Conservation (phyloP, 2,113 vertebrate genomes). For the Cololabis saira region DNA sequence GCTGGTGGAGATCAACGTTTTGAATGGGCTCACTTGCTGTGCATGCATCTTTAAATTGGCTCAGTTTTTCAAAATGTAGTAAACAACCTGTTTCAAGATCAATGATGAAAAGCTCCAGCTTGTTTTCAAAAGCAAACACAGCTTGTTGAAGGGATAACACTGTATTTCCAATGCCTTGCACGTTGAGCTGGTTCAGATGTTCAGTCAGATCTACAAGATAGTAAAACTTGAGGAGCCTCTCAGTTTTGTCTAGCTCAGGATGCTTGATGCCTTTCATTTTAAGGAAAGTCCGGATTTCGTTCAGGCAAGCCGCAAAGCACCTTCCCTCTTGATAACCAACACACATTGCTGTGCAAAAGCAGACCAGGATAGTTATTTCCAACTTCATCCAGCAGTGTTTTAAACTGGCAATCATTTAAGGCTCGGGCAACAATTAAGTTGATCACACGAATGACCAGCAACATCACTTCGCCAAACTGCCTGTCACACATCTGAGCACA, state of each 20-base stretch:
- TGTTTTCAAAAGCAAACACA: too few species aligned
- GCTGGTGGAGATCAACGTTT: slow-evolving; percentile 57
- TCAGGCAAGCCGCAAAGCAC: slow-evolving; percentile 51
- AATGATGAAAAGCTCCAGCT: too few species aligned
- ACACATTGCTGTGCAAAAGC: slow-evolving; percentile 63
- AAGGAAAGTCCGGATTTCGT: slow-evolving; percentile 56
- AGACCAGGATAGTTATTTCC: slow-evolving; percentile 55
- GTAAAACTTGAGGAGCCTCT: slow-evolving; percentile 66
- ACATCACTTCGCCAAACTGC: slow-evolving; percentile 54
- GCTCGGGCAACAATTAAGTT: too few species aligned
- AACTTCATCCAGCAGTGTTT: too few species aligned
- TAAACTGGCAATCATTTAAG: too few species aligned
- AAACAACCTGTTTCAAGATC: too few species aligned
- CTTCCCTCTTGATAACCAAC: slow-evolving; percentile 50
- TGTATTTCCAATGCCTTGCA: too few species aligned
- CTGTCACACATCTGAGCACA: slow-evolving; percentile 56
- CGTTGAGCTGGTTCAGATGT: too few species aligned
- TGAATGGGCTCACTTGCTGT: slow-evolving; percentile 5
- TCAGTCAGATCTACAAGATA: slow-evolving; percentile 32
- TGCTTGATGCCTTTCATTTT: slow-evolving; percentile 52
- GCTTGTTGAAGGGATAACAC: too few species aligned
- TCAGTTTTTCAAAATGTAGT: too few species aligned
- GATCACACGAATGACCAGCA: slow-evolving; percentile 54
- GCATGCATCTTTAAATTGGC: slow-evolving; percentile 34
- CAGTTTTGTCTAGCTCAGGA: slow-evolving; percentile 33